Percentiles rank a stretch among this genome's conserved stretches.
phyloP scores from a whole-genome alignment of 2,888 invertebrate genomes.

The Mesochorus sp. region DNA sequence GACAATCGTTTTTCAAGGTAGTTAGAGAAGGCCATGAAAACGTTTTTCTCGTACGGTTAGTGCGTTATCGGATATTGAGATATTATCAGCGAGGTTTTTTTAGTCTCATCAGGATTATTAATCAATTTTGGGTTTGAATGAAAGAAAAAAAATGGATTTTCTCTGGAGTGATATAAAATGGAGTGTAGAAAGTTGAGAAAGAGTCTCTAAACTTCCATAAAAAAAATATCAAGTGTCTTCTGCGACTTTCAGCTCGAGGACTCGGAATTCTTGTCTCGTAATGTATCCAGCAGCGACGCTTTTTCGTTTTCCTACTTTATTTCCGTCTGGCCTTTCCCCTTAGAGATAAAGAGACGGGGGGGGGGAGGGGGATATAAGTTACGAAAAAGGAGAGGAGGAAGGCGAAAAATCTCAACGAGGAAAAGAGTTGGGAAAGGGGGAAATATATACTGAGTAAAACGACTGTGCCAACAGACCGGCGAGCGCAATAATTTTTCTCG shows the following conservation, averaged over 20 bases:
- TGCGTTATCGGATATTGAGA: not conserved
- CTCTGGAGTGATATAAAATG: not conserved
- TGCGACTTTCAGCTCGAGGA: not conserved
- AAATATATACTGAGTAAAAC: conserved; percentile 4
- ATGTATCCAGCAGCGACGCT: conserved; percentile 5
- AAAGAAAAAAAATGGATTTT: not conserved
- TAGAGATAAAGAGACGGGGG: not conserved
- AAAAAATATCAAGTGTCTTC: not conserved
- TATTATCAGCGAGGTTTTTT: not conserved
- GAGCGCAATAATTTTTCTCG: conserved; percentile 39
- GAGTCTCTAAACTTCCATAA: too few species aligned
- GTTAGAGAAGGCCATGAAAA: not conserved
- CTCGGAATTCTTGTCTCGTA: conserved; percentile 5
- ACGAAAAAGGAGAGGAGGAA: not conserved
- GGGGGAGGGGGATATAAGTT: not conserved
- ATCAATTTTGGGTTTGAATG: too few species aligned
- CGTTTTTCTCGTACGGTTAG: not conserved
- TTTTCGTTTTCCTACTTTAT: conserved; percentile 10
- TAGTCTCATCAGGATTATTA: too few species aligned
- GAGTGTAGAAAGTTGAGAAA: too few species aligned
- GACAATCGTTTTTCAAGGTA: not conserved
- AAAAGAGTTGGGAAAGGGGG: conserved; percentile 5
- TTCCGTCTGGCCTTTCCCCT: conserved; percentile 10
- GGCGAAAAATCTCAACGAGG: conserved; percentile 15
- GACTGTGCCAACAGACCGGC: not conserved